Evolutionary conservation across 2,113 vertebrate species (phyloP).

Genomic region (Odocoileus hemionus): DNA sequence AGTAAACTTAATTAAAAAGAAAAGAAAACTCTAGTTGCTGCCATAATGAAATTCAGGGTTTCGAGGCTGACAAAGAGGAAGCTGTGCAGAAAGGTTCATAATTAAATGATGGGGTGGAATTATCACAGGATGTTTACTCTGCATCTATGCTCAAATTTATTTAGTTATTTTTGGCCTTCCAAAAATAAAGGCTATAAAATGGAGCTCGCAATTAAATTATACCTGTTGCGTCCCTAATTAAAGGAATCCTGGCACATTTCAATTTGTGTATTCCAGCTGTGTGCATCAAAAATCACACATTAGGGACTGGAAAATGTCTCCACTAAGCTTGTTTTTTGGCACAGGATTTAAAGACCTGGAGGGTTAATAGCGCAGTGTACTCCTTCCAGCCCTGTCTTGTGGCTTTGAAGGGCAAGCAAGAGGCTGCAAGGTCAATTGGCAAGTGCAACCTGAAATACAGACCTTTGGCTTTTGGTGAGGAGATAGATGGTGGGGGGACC

Average conservation of each 20-base stretch:
- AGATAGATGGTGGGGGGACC: background rate
- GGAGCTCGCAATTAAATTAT: slow-evolving; percentile 25
- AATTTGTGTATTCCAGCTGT: background rate
- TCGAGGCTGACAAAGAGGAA: background rate
- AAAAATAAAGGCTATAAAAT: slow-evolving; percentile 48
- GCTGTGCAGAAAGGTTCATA: background rate
- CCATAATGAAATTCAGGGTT: slow-evolving; percentile 49
- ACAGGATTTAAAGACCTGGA: background rate
- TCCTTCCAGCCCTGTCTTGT: background rate
- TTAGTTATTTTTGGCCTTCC: background rate
- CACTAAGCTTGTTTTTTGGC: background rate
- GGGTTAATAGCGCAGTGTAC: background rate
- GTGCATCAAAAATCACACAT: background rate
- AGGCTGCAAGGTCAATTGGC: background rate
- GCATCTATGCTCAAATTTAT: background rate
- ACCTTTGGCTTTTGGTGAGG: background rate
- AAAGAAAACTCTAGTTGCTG: slow-evolving; percentile 32
- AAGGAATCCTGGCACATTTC: slow-evolving; percentile 19
- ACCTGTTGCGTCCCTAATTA: slow-evolving; percentile 31
- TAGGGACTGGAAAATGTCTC: background rate
- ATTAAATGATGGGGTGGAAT: slow-evolving; percentile 38
- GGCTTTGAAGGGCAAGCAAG: background rate
- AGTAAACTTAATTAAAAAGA: slow-evolving; percentile 65
- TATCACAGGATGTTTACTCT: background rate
- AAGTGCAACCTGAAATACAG: background rate